Evolutionary conservation across 2,888 invertebrate genomes (phyloP).

Genomic region (Congeria kusceri): DNA sequence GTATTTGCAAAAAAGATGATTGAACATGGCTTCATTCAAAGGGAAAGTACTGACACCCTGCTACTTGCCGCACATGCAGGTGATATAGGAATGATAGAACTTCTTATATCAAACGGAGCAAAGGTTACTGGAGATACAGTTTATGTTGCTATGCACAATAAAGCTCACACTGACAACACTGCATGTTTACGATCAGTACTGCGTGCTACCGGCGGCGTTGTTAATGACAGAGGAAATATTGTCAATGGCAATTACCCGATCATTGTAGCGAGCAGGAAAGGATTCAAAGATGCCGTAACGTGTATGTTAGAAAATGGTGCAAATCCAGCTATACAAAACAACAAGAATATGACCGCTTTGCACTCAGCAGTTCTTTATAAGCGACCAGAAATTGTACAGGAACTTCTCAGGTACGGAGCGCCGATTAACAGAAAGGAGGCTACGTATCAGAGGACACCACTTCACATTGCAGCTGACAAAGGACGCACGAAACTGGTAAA

Average conservation of each 20-base stretch:
- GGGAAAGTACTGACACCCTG: conserved; percentile 13
- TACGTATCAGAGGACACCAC: conserved; percentile 32
- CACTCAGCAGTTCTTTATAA: conserved; percentile 31
- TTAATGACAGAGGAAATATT: conserved; percentile 28
- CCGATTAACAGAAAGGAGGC: background rate
- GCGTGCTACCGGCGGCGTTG: background rate
- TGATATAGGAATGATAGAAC: conserved; percentile 17
- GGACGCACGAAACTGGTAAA: conserved; percentile 5
- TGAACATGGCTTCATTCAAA: background rate
- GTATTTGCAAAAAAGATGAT: conserved; percentile 21
- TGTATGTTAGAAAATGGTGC: conserved; percentile 18
- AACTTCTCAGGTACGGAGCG: conserved; percentile 15
- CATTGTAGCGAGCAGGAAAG: conserved; percentile 33
- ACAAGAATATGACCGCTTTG: conserved; percentile 24
- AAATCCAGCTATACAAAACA: conserved; percentile 18
- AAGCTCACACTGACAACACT: background rate
- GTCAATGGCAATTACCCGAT: conserved; percentile 38
- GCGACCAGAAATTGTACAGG: conserved; percentile 1
- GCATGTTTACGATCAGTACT: conserved; percentile 9
- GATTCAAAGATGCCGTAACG: conserved; percentile 27
- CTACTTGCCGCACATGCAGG: conserved; percentile 25
- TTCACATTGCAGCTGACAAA: conserved; percentile 34
- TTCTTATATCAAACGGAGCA: conserved; percentile 18
- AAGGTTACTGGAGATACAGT: conserved; percentile 32
- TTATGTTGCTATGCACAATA: conserved; percentile 34